These are phyloP conservation scores for Aphelinus certus DNA, from an alignment of 1,140 invertebrate genomes.

Conservation along the genomic window DNA sequence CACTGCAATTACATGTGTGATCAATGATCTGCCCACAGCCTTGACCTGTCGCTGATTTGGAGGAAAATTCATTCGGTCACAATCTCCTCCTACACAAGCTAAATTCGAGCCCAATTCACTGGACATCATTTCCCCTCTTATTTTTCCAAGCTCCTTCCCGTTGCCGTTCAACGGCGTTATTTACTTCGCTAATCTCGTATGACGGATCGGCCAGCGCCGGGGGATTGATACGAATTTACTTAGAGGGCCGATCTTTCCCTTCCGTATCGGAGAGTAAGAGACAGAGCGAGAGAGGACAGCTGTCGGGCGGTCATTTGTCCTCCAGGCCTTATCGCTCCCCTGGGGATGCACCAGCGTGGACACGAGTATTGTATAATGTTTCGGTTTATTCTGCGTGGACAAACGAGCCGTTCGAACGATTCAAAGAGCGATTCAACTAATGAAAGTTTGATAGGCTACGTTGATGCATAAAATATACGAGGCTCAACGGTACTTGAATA, in stretches of 20 bases:
- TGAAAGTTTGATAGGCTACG: too few species aligned
- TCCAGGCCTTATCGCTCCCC: constrained; percentile 55
- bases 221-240: constrained; percentile 62
- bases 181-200: constrained; percentile 58
- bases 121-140: not conserved
- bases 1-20: too few species aligned
- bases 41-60: too few species aligned
- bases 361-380: not conserved
- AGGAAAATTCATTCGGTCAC: too few species aligned
- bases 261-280: constrained; percentile 22
- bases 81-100: too few species aligned
- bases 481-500: too few species aligned
- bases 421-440: too few species aligned
- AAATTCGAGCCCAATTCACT: too few species aligned
- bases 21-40: too few species aligned
- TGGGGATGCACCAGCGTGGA: constrained; percentile 40
- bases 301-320: constrained; percentile 58
- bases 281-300: constrained; percentile 2
- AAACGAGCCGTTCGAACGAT: too few species aligned
- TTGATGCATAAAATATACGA: too few species aligned
- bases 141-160: not conserved
- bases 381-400: too few species aligned
- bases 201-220: constrained; percentile 49
- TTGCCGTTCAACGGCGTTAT: constrained; percentile 40
- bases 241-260: constrained; percentile 56